These are phyloP conservation scores for Daphoenositta chrysoptera DNA, from an alignment of 2,113 vertebrate genomes.

Conservation along the genomic window DNA sequence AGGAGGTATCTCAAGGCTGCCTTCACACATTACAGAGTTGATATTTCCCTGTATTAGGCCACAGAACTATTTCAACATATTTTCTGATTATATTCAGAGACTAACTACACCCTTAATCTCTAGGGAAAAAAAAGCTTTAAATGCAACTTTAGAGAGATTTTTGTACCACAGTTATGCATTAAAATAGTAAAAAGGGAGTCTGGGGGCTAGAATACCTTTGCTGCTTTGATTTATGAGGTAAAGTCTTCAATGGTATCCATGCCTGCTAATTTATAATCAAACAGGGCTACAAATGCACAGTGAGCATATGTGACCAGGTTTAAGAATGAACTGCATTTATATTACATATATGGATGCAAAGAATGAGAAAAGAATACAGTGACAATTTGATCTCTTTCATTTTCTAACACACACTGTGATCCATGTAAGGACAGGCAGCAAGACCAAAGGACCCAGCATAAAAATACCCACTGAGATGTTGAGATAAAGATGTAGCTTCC, in stretches of 20 bases:
- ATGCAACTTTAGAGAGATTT: neutral
- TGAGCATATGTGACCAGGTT: neutral
- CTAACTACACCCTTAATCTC: neutral
- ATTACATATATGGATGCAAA: neutral
- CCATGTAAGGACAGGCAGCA: neutral
- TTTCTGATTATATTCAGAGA: neutral
- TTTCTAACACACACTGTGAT: neutral
- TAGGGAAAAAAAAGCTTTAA: neutral
- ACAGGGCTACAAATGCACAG: neutral
- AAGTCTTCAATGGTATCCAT: neutral
- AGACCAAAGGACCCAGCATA: neutral
- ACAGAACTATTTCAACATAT: neutral
- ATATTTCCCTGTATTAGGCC: neutral
- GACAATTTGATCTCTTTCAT: neutral
- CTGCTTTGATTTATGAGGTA: neutral
- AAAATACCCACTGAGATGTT: neutral
- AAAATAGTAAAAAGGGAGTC: neutral
- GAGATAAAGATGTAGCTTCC: conserved; percentile 7
- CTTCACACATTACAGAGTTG: neutral
- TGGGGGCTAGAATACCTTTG: neutral
- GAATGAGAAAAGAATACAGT: neutral
- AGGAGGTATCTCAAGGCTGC: neutral
- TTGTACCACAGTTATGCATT: neutral
- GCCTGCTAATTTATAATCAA: conserved; percentile 28
- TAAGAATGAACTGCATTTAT: conserved; percentile 16